A percentile compares a stretch with the other conserved stretches of the same genome.
These are phyloP conservation scores for Micromys minutus DNA, from an alignment of 2,113 vertebrate species.

Conservation along the genomic window DNA sequence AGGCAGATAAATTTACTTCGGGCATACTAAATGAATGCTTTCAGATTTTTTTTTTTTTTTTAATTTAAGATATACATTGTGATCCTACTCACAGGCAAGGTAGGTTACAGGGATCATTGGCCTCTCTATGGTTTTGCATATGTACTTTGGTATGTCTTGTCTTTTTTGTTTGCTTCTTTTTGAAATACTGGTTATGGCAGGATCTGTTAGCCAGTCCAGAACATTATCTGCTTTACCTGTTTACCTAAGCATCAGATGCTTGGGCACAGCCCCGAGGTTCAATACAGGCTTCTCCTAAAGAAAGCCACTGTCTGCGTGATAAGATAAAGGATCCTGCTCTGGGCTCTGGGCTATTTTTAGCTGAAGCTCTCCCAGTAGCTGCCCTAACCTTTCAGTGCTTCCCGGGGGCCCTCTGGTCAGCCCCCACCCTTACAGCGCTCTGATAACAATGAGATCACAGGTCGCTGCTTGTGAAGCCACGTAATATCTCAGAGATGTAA, in stretches of 20 bases:
- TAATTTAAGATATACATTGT: background rate
- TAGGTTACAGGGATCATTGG: accelerated
- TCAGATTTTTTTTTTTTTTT: background rate
- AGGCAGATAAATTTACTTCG: background rate
- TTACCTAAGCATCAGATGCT: too few species aligned
- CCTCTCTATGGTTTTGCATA: accelerated
- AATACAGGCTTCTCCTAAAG: background rate
- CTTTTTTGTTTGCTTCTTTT: too few species aligned
- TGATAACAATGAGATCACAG: conserved; percentile 47
- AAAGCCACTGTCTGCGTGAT: background rate
- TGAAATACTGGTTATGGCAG: accelerated
- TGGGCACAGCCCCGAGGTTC: background rate
- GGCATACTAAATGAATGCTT: background rate
- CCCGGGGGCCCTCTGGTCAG: background rate
- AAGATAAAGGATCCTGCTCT: background rate
- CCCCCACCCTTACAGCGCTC: accelerated
- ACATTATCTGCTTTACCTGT: background rate
- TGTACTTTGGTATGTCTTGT: accelerated
- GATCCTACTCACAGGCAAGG: too few species aligned
- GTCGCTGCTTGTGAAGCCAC: conserved; percentile 35
- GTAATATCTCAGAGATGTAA: conserved; percentile 21
- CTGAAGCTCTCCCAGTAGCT: background rate
- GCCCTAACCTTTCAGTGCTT: background rate
- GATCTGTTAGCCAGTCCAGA: too few species aligned
- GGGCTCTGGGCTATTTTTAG: conserved; percentile 1